Evolutionary conservation across 2,113 vertebrate genomes (phyloP), one percentile per base, ranked within the genome.

Genomic region (Micromys minutus): DNA sequence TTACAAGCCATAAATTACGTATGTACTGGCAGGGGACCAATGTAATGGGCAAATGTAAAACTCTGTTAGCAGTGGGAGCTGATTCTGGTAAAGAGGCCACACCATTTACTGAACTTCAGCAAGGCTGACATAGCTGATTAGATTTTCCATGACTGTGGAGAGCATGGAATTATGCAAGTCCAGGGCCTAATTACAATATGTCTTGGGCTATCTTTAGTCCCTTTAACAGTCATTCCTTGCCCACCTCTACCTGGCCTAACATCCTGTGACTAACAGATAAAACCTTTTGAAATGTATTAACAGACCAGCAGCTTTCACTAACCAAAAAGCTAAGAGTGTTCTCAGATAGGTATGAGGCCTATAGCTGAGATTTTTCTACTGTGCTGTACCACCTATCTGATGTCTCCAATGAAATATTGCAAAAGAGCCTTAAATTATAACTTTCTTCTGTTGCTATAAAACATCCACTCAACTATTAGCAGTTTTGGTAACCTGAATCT

Each of bases 1-100:
- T 87, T 50, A 42, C 22, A 95, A 26, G 29, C 29, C 88, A 87
- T 63, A 92, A 83, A 76, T 76, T 71, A 50, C 19, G 34, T 11
- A 55, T 42, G 17, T 72, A 79, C 1, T 65, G 26, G 42, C 50
- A 89, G 34, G n/a, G 47, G 61, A 92, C 0, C 26, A 57, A 94
- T 47, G 75, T 45, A 84, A 85, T 76, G 77, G 65, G 22, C 13
- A 93, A 74, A 92, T 57, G 19, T 90, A 67, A 90, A 92, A 67
- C 89, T 89, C 67, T 86, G 92, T 88, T 31, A 45, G 63, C 39
- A 61, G 26, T 31, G 57, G n/a, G 39, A 61, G 31, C 57, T 83
- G 42, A 61, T 61, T 29, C 57, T 24, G 16, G 57, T 63, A 84
- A 83, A 83, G 80, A 45, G 80, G 26, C 26, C 45, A 45, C 8